Conservation (phyloP, 2,113 vertebrate species). For the Grammomys dolichurus region DNA sequence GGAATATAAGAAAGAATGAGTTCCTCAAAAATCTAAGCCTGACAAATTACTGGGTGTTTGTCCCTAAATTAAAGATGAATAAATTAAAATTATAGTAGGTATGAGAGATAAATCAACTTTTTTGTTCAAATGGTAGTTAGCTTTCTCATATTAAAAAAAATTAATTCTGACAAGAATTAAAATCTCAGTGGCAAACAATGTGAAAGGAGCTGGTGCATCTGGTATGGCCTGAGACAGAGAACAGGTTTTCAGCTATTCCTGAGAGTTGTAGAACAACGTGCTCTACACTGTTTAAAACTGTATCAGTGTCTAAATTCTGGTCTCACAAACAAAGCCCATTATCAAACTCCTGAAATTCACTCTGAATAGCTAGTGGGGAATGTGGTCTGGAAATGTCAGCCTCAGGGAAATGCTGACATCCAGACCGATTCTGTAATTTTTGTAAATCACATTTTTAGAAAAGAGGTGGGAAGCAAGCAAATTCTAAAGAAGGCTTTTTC, state of each 20-base stretch:
- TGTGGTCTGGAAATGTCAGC: background rate
- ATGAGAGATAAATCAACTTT: slow-evolving; percentile 55
- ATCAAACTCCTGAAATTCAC: slow-evolving; percentile 28
- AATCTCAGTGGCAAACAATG: slow-evolving; percentile 46
- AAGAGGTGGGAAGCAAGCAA: slow-evolving; percentile 73
- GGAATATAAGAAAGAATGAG: slow-evolving; percentile 33
- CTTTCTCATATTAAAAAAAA: slow-evolving; percentile 54
- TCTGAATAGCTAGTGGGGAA: slow-evolving; percentile 57
- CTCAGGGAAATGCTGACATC: slow-evolving; percentile 38
- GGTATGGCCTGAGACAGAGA: slow-evolving; percentile 6
- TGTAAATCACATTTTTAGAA: slow-evolving; percentile 74
- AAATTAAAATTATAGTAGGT: slow-evolving; percentile 60
- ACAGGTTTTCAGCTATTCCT: background rate
- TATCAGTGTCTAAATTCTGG: slow-evolving; percentile 51
- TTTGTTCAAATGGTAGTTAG: slow-evolving; percentile 38
- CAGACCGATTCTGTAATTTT: slow-evolving; percentile 60
- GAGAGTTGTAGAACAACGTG: background rate
- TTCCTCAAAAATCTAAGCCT: slow-evolving; percentile 26
- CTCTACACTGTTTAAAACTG: slow-evolving; percentile 34
- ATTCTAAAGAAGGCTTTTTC: slow-evolving; percentile 67
- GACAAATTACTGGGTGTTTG: slow-evolving; percentile 39
- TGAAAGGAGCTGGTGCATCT: background rate
- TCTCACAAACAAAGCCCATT: slow-evolving; percentile 60
- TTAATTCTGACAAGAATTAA: slow-evolving; percentile 52
- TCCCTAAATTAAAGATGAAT: slow-evolving; percentile 69